Conservation (phyloP, 2,113 vertebrate genomes). For the Epinephelus moara region DNA sequence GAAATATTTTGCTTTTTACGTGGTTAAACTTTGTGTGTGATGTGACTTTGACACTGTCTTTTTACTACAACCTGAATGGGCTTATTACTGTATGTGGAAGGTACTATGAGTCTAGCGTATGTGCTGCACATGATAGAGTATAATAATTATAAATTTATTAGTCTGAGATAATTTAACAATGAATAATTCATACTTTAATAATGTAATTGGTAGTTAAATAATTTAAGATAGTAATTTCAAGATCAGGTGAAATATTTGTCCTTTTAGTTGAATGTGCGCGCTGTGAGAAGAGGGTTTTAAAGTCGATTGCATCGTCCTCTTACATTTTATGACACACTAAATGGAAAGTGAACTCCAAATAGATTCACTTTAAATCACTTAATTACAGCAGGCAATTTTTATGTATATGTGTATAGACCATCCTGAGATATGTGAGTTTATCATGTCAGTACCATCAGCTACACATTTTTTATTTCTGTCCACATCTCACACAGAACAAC, state of each 20-base stretch:
- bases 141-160: slow-evolving; percentile 25
- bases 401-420: slow-evolving; percentile 10
- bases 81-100: background rate
- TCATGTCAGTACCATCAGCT: slow-evolving; percentile 34
- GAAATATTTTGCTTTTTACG: background rate
- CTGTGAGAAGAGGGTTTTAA: slow-evolving; percentile 10
- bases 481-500: background rate
- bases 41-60: background rate
- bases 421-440: slow-evolving; percentile 15
- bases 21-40: background rate
- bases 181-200: slow-evolving; percentile 32
- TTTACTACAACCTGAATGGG: background rate
- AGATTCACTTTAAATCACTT: slow-evolving; percentile 43
- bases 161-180: slow-evolving; percentile 4
- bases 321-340: slow-evolving; percentile 6
- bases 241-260: background rate
- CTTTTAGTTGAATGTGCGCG: background rate
- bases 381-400: slow-evolving; percentile 47
- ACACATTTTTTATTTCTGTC: slow-evolving; percentile 27
- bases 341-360: slow-evolving; percentile 38
- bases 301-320: slow-evolving; percentile 7
- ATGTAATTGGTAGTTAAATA: slow-evolving; percentile 32
- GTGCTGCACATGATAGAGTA: background rate
- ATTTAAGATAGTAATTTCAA: background rate
- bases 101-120: background rate